Percentiles rank a stretch among this genome's conserved stretches.
These are phyloP conservation scores for Poecilia latipinna DNA, from an alignment of 2,113 vertebrate species.

Conservation along the genomic window DNA sequence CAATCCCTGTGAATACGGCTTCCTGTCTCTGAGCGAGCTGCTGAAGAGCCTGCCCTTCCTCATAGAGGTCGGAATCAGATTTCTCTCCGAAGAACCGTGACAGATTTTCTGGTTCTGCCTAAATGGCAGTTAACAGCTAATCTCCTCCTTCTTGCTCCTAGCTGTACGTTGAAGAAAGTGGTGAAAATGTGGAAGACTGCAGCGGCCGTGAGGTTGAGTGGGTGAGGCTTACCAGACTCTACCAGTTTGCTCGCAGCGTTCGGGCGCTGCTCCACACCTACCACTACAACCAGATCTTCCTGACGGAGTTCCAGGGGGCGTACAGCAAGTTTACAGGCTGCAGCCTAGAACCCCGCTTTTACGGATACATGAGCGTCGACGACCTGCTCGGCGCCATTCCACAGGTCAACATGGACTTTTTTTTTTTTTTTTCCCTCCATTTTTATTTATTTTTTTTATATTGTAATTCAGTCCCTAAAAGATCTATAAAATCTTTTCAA, in stretches of 20 bases:
- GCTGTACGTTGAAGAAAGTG: slow-evolving; percentile 81
- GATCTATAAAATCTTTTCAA: too few relatives aligned
- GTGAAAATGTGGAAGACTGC: slow-evolving; percentile 54
- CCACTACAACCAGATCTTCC: slow-evolving; percentile 98
- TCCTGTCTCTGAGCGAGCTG: slow-evolving; percentile 92
- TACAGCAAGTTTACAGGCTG: slow-evolving; percentile 91
- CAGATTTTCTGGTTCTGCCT: not conserved
- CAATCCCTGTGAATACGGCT: slow-evolving; percentile 98
- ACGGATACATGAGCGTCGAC: slow-evolving; percentile 87
- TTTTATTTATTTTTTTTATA: not conserved
- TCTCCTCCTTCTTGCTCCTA: slow-evolving; percentile 49
- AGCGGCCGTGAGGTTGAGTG: slow-evolving; percentile 72
- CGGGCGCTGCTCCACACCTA: slow-evolving; percentile 94
- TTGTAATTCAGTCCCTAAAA: too few relatives aligned
- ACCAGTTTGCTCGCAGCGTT: slow-evolving; percentile 92
- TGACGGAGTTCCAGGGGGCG: slow-evolving; percentile 89
- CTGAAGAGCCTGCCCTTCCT: slow-evolving; percentile 94
- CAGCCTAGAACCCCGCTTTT: slow-evolving; percentile 84
- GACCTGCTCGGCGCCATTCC: slow-evolving; percentile 93
- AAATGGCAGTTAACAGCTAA: not conserved
- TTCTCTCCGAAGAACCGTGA: not conserved
- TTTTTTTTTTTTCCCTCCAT: not conserved
- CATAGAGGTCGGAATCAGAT: slow-evolving; percentile 83
- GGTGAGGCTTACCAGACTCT: slow-evolving; percentile 90
- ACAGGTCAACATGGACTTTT: slow-evolving; percentile 79